These are phyloP conservation scores for Kradibia gibbosae DNA, from an alignment of 1,140 invertebrate genomes.

Conservation along the genomic window DNA sequence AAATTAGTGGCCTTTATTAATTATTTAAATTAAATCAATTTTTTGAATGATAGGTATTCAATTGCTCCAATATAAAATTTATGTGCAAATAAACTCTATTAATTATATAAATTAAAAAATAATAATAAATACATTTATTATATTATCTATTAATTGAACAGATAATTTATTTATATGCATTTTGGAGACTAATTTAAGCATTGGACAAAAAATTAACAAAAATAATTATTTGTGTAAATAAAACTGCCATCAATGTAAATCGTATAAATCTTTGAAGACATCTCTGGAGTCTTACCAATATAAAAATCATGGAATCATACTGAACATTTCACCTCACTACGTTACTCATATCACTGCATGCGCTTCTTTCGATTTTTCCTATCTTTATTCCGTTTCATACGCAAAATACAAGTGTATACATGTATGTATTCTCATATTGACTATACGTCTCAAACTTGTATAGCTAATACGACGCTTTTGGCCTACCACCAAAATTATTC, in stretches of 20 bases:
- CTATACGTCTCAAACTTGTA: slow-evolving; percentile 22
- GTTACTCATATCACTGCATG: neutral
- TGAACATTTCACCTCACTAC: neutral
- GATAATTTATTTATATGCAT: too few relatives aligned
- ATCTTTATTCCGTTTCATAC: slow-evolving; percentile 19
- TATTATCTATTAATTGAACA: too few relatives aligned
- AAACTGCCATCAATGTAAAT: neutral
- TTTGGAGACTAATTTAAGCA: too few relatives aligned
- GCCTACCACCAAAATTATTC: slow-evolving; percentile 33
- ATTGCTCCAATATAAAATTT: too few relatives aligned
- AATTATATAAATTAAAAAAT: too few relatives aligned
- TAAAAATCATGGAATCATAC: neutral
- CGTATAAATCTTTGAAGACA: slow-evolving; percentile 2
- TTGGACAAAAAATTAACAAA: too few relatives aligned
- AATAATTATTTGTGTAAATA: too few relatives aligned
- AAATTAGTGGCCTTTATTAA: too few relatives aligned
- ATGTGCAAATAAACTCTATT: too few relatives aligned
- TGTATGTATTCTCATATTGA: slow-evolving; percentile 37
- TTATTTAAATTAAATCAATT: too few relatives aligned
- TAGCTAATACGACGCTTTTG: slow-evolving; percentile 19
- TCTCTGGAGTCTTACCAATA: neutral
- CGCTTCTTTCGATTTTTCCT: neutral
- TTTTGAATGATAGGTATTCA: too few relatives aligned
- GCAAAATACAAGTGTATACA: slow-evolving; percentile 3
- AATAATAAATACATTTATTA: too few relatives aligned